Evolutionary conservation across 35 echinoderm and acorn worm genomes (phyloP).

Genomic region (Apostichopus japonicus): DNA sequence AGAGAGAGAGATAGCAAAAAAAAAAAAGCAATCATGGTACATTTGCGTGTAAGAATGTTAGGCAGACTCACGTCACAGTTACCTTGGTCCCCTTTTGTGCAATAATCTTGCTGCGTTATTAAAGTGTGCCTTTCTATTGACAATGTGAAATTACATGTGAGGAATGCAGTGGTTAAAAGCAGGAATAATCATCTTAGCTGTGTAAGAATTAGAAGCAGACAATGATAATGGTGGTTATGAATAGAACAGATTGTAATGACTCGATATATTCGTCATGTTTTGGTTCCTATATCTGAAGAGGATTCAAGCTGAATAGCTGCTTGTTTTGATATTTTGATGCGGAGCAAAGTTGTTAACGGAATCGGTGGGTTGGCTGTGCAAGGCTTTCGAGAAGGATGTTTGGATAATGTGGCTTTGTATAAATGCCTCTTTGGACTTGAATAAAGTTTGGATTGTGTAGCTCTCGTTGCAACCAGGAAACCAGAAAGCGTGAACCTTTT

Average conservation of each 20-base stretch:
- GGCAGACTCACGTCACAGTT: slow-evolving; percentile 32
- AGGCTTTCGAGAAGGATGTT: background rate
- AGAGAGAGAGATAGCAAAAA: background rate
- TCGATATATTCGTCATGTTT: background rate
- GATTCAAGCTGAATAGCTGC: background rate
- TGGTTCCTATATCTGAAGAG: background rate
- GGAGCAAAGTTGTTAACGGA: background rate
- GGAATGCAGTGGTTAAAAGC: slow-evolving; percentile 25
- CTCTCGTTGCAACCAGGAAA: background rate
- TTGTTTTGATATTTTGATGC: background rate
- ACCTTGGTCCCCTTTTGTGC: slow-evolving; percentile 52
- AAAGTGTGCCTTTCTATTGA: slow-evolving; percentile 17
- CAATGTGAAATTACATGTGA: slow-evolving; percentile 42
- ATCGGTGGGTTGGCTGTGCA: background rate
- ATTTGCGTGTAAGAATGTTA: slow-evolving; percentile 37
- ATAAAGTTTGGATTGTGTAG: background rate
- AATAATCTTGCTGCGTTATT: slow-evolving; percentile 38
- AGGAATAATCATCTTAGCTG: slow-evolving; percentile 26
- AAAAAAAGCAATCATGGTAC: slow-evolving; percentile 35
- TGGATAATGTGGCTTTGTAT: background rate
- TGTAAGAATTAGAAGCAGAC: background rate
- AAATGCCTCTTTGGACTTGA: background rate
- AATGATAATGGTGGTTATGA: background rate
- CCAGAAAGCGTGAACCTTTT: background rate
- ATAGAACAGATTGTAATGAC: background rate